phyloP scores from a whole-genome alignment of 2,797 vertebrate species.

The Jordanella pulchra region DNA sequence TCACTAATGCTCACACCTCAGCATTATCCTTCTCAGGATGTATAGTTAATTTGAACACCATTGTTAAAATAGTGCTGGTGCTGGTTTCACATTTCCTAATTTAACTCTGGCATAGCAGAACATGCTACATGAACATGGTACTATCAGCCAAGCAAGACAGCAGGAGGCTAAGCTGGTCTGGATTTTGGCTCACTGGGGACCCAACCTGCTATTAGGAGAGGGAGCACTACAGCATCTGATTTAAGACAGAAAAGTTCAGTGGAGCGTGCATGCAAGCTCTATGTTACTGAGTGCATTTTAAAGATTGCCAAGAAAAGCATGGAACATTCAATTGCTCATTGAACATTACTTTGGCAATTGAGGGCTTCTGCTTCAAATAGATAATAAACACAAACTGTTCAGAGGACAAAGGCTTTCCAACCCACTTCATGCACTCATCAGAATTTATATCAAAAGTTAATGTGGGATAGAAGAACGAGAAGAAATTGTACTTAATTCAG shows the following conservation, averaged over 20 bases:
- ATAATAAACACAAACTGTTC: constrained; percentile 55
- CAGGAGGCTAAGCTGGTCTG: constrained; percentile 58
- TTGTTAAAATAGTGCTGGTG: constrained; percentile 59
- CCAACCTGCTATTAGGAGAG: constrained; percentile 65
- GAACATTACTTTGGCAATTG: constrained; percentile 62
- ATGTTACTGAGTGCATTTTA: constrained; percentile 38
- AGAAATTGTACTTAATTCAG: constrained; percentile 17
- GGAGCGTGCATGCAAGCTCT: constrained; percentile 46
- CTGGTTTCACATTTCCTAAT: constrained; percentile 65
- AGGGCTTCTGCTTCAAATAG: constrained; percentile 54
- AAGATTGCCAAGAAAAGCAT: constrained; percentile 48
- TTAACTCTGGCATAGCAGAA: constrained; percentile 59
- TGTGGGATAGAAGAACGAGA: constrained; percentile 6
- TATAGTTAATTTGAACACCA: constrained; percentile 50
- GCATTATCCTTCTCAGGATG: constrained; percentile 42
- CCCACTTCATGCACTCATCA: constrained; percentile 27
- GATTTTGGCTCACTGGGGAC: constrained; percentile 58
- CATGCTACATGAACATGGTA: constrained; percentile 62
- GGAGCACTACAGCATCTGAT: constrained; percentile 59
- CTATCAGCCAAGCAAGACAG: constrained; percentile 68
- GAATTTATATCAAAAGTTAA: constrained; percentile 12
- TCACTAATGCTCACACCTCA: constrained; percentile 47
- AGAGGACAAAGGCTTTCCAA: constrained; percentile 56
- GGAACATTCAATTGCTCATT: constrained; percentile 58
- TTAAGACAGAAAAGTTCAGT: constrained; percentile 46